phyloP scores from a whole-genome alignment of 2,888 invertebrate species.

The Callosobruchus maculatus region DNA sequence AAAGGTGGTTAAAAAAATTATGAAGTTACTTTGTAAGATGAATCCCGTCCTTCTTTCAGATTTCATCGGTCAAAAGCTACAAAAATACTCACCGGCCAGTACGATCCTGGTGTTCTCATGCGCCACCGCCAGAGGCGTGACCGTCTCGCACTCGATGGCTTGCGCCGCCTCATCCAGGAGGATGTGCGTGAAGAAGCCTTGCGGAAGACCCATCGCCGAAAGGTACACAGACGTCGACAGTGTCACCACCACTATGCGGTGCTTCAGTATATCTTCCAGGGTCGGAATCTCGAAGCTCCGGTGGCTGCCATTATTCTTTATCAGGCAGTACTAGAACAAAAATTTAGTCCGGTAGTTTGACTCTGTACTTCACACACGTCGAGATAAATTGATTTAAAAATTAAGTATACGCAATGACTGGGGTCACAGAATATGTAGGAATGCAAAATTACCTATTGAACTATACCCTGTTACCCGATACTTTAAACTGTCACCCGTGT shows the following conservation, averaged over 20 bases:
- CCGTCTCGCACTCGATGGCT: constrained; percentile 80
- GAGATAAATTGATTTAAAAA: no score
- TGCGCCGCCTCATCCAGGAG: constrained; percentile 85
- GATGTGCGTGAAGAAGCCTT: constrained; percentile 75
- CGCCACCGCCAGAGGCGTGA: constrained; percentile 74
- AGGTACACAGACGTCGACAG: constrained; percentile 74
- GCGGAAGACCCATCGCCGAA: constrained; percentile 62
- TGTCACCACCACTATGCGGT: constrained; percentile 74
- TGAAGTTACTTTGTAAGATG: no score
- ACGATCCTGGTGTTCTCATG: constrained; percentile 70
- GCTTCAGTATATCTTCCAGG: constrained; percentile 65
- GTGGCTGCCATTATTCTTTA: constrained; percentile 55
- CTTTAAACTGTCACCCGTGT: no score
- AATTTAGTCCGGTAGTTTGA: no score
- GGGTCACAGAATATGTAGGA: no score
- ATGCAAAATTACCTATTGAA: no score
- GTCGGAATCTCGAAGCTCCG: constrained; percentile 66
- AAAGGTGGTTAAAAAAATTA: no score
- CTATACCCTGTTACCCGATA: no score
- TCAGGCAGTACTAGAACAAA: constrained; percentile 65
- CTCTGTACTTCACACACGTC: no score
- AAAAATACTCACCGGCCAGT: constrained; percentile 63
- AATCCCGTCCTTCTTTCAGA: no score
- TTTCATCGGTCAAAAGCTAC: no score
- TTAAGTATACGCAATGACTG: no score